Conservation (phyloP, 2,113 vertebrate genomes). For the Spea multiplicata region DNA sequence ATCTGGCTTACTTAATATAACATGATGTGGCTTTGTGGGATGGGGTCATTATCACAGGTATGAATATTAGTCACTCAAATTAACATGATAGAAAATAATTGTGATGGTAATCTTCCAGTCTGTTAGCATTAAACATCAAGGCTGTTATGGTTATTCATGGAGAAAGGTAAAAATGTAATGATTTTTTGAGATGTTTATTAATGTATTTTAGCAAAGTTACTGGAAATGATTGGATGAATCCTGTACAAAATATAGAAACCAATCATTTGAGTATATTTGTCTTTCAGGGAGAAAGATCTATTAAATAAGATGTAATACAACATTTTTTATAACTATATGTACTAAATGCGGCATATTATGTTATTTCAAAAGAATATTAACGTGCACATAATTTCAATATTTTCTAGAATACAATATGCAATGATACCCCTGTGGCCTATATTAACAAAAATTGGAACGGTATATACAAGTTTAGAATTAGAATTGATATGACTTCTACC, state of each 20-base stretch:
- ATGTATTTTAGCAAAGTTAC: not conserved
- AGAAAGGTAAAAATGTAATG: not conserved
- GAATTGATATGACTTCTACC: too few relatives aligned
- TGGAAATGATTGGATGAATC: not conserved
- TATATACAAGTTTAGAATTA: too few relatives aligned
- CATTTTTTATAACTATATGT: too few relatives aligned
- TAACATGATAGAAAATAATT: conserved; percentile 2
- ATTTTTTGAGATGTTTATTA: not conserved
- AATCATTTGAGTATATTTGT: too few relatives aligned
- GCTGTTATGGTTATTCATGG: not conserved
- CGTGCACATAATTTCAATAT: too few relatives aligned
- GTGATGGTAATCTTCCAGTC: not conserved
- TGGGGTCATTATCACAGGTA: not conserved
- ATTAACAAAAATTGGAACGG: too few relatives aligned
- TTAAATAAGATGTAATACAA: too few relatives aligned
- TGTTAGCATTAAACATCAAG: not conserved
- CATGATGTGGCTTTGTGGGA: not conserved
- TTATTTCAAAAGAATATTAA: too few relatives aligned
- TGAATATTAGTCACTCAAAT: conserved; percentile 12
- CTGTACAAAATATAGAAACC: not conserved
- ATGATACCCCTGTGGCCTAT: too few relatives aligned
- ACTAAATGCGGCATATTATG: too few relatives aligned
- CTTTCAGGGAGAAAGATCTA: too few relatives aligned
- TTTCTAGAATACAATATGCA: too few relatives aligned
- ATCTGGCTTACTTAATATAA: not conserved